Conservation (phyloP, 2,113 vertebrate genomes). For the Silurus asotus region DNA sequence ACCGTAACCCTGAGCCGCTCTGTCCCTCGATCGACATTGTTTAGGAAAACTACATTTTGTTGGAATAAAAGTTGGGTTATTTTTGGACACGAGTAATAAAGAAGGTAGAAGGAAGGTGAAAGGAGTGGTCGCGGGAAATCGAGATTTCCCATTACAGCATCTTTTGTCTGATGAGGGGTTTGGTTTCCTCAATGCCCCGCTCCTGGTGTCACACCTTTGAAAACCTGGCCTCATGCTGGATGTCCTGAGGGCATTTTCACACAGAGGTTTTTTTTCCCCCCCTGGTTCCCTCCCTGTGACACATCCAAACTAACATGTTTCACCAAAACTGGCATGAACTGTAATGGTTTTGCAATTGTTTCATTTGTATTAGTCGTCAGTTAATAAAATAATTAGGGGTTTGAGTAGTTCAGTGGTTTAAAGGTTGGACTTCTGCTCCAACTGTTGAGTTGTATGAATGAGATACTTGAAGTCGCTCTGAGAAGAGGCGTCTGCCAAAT, state of each 20-base stretch:
- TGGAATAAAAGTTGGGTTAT: neutral
- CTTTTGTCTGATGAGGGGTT: slow-evolving; percentile 32
- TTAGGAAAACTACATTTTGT: neutral
- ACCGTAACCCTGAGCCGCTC: neutral
- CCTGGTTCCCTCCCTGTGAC: slow-evolving; percentile 14
- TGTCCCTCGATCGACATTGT: neutral
- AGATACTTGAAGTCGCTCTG: too few relatives aligned
- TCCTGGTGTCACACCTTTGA: slow-evolving; percentile 20
- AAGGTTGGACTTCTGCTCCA: too few relatives aligned
- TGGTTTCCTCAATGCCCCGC: slow-evolving; percentile 30
- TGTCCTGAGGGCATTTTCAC: slow-evolving; percentile 26
- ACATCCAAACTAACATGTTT: neutral
- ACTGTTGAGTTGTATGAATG: too few relatives aligned
- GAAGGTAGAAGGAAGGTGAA: slow-evolving; percentile 14
- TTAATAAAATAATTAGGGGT: neutral
- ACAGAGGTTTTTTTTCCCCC: slow-evolving; percentile 11
- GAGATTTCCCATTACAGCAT: slow-evolving; percentile 28
- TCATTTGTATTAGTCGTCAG: neutral
- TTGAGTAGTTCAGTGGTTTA: too few relatives aligned
- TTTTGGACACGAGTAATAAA: neutral
- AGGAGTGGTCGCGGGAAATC: slow-evolving; percentile 31
- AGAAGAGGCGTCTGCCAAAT: too few relatives aligned
- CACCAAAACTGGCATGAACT: neutral
- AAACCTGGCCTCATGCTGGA: slow-evolving; percentile 20
- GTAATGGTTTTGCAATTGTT: neutral